Evolutionary conservation across 2,888 invertebrate species (phyloP), one percentile per base, ranked within the genome.

Genomic region (Pseudococcus viburni): DNA sequence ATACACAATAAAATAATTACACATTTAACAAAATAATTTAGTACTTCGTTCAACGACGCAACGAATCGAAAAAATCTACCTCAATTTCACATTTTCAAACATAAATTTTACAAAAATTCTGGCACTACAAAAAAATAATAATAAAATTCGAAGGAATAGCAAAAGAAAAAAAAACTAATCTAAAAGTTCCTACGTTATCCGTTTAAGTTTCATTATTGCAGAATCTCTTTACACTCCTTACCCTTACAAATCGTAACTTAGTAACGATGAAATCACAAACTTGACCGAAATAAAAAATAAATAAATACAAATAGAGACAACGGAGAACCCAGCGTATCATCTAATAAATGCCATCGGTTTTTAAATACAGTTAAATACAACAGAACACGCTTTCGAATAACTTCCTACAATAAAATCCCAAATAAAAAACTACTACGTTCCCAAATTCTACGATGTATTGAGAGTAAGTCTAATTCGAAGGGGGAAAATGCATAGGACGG

Each of bases 1-100:
- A 73, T 73, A 33, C 17, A 39, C 73, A 73, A 73, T 73, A 39
- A 73, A 73, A 73, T 73, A 73, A 39, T 73, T 12, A 26, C 19
- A 73, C 73, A 73, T 33, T 15, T 73, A 73, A 73, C 73, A 73
- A 33, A 73, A 73, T 73, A 73, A 73, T 73, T 73, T 73, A 73
- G 73, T 73, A 73, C 39, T 73, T 73, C 73, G 73, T 73, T 11
- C 6, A 17, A 73, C 73, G 33, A 73, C 73, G 17, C 4, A 33
- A 73, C 73, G 33, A 73, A 73, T 73, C 7, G 15, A 6, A 22
- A 17, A 73, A 15, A 33, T 39, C 33, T 33, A 33, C 0, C 33
- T 33, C 17, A 8, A 73, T 42, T 42, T 8, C 12, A 33, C 1
- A 59, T 22, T 33, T 33, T 33, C 11, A 68, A 11, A 39, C 26